Base-by-base conservation (phyloP, 2,113 vertebrate species). In the Marmota monax region DNA sequence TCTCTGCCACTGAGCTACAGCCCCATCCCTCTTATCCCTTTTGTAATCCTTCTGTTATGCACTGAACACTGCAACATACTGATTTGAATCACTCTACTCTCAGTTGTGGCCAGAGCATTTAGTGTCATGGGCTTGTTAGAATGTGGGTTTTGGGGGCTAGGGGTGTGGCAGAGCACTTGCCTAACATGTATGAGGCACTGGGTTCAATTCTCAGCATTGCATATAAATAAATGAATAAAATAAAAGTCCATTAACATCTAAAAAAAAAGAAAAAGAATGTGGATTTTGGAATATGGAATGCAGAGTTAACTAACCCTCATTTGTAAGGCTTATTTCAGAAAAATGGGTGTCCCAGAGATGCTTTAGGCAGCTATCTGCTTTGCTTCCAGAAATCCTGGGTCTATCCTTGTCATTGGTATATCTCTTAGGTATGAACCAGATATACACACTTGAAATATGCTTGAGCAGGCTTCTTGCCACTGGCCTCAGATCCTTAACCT, bases 41-140 rank as follows among this genome's bases (percentile, higher is more conserved):
- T 27, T 94, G 4, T 84, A 83, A 70, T 93, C 34, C 32, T 34
- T 39, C 76, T 90, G 11, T 94, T 90, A 85, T 74, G 69, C 9
- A 73, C 51, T 39, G 48, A 76, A 48, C 32, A 85, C 72, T 48
- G 42, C 22, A 77, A 13, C 34, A 20, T 77, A 34, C 45, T 76
- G 56, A 74, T 92, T 42, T 67, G 32, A 94, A 63, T 93, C 84
- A 80, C 14, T 72, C 9, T 95, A 18, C 56, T 69, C 76, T 96
- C 23, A 48, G 5, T 58, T 93, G 76, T 53, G 23, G 34, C 63
- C 18, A 67, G 72, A 34, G 61, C 25, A 82, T 48, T 8, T 78
- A n/a, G 88, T 97, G 8, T 89, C 13, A 34, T 45, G 61, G 42
- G 18, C 61, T 45, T 85, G 0, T 79, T 73, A 87, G 37, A 73